Evolutionary conservation across 2,888 invertebrate genomes (phyloP).

Genomic region (Helicoverpa assulta): DNA sequence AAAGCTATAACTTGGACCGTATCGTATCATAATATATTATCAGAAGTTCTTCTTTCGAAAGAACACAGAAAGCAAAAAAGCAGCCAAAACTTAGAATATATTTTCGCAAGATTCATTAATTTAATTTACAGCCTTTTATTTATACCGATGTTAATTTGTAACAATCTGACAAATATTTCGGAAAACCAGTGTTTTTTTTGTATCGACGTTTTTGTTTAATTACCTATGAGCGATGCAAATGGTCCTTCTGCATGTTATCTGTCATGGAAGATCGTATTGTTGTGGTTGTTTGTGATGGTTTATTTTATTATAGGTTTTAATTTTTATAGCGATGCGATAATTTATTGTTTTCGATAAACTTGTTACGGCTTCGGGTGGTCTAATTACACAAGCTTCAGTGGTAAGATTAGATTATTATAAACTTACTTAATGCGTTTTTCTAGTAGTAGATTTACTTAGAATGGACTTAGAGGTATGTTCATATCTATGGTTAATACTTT

Average conservation of each 20-base stretch:
- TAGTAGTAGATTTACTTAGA: no score
- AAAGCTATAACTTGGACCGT: slow-evolving; percentile 41
- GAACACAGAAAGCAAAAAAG: background rate
- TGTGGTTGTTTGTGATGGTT: slow-evolving; percentile 51
- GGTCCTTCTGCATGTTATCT: slow-evolving; percentile 19
- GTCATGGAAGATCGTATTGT: slow-evolving; percentile 19
- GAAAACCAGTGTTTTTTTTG: no score
- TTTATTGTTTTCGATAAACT: slow-evolving; percentile 57
- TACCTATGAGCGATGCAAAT: background rate
- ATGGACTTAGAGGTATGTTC: no score
- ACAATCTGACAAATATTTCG: no score
- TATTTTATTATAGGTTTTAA: slow-evolving; percentile 55
- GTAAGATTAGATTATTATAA: slow-evolving; percentile 5
- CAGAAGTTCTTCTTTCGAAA: slow-evolving; percentile 17
- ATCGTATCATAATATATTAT: background rate
- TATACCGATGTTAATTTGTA: no score
- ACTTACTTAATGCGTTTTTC: background rate
- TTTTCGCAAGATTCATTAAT: no score
- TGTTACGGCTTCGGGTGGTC: slow-evolving; percentile 64
- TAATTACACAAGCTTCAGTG: slow-evolving; percentile 27
- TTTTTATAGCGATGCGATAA: slow-evolving; percentile 57
- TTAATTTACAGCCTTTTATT: no score
- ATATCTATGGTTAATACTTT: no score
- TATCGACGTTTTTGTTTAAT: background rate
- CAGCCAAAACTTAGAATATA: no score